Percentiles rank a stretch among this genome's conserved stretches.
These are phyloP conservation scores for Laticauda colubrina DNA, from an alignment of 2,113 vertebrate genomes.

Conservation along the genomic window DNA sequence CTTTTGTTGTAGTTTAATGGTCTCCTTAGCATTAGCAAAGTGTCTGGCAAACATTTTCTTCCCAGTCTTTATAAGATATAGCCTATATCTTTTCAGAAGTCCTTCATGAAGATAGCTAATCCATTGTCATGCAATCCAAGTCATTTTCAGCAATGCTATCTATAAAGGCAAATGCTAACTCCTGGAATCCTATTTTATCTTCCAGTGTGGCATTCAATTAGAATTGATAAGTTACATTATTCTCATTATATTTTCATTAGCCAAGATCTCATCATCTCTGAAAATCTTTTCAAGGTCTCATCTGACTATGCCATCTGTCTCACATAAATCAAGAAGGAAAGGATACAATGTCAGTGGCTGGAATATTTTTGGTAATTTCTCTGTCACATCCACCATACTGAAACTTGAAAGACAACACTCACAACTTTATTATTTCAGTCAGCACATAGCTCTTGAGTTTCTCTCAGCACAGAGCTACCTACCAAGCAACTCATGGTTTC, in stretches of 20 bases:
- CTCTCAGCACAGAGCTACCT: not conserved
- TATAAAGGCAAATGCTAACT: not conserved
- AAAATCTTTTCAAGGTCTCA: not conserved
- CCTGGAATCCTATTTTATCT: not conserved
- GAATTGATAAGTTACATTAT: not conserved
- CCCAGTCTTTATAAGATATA: not conserved
- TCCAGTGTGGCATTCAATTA: not conserved
- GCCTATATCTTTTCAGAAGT: not conserved
- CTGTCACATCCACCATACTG: not conserved
- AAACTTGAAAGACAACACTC: not conserved
- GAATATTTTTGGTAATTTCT: not conserved
- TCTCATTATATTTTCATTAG: not conserved
- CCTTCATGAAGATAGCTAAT: not conserved
- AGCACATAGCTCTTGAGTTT: not conserved
- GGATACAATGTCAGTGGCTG: not conserved
- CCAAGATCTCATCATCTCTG: not conserved
- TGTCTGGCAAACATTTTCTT: not conserved
- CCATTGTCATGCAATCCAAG: not conserved
- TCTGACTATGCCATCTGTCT: not conserved
- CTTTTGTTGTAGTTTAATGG: not conserved
- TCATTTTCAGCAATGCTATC: not conserved
- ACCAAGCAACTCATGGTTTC: not conserved
- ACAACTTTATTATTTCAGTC: not conserved
- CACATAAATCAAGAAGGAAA: not conserved
- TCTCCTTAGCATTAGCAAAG: not conserved